Base-by-base conservation (phyloP, 2,113 vertebrate genomes). In the Oreamnos americanus region DNA sequence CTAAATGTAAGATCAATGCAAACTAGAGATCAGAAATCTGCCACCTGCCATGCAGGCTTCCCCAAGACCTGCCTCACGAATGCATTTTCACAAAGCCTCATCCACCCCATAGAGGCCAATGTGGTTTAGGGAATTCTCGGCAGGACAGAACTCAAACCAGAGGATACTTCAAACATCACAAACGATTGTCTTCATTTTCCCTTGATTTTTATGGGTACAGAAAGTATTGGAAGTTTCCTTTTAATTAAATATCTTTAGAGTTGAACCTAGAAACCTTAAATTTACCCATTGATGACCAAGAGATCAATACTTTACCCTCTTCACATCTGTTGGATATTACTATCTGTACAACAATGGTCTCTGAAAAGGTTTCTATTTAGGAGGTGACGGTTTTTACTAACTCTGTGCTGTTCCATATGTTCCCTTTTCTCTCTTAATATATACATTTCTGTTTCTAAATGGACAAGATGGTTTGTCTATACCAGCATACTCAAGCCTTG, bases 1-100 rank as follows among this genome's bases (percentile, higher is more conserved):
- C 99, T 99, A 99, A 98, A 99, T 0, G 98, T 98, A 98, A 99
- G 99, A 99, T 98, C 97, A 99, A 99, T 23, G 99, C 97, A 99
- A 99, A 99, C 98, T 98, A 71, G 82, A 98, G 84, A 98, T 99
- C 99, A 99, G 99, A 98, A 96, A 74, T 94, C 96, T 91, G 98
- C 90, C 1, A 57, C 86, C 39, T 6, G 11, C 15, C 6, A 0
- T 4, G 3, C n/a, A 45, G 17, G 10, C 1, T 57, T 26, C 79
- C 98, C 98, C 60, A 2, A 96, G 92, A 71, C 15, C 89, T 92
- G 98, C 55, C 49, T 76, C 9, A 51, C 1, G 26, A 21, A 25
- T 23, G 62, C 79, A 17, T 39, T 60, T 62, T 87, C 43, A 90
- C n/a, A 96, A 47, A 96, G 17, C 47, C 58, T 91, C 64, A 33